Evolutionary conservation across 2,797 vertebrate species (phyloP).

Genomic region (Schizopygopsis malacanthus): DNA sequence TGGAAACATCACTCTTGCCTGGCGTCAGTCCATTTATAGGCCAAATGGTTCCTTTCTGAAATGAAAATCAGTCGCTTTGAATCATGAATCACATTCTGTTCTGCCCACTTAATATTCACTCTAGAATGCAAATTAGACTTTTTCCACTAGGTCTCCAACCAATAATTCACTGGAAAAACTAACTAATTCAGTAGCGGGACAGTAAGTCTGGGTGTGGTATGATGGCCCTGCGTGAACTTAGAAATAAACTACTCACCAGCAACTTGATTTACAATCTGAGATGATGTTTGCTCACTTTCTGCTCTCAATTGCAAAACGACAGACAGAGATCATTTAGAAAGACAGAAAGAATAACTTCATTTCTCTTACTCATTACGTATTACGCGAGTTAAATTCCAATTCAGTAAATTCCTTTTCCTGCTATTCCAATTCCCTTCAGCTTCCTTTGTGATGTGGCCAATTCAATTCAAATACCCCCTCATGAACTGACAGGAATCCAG

Average conservation of each 20-base stretch:
- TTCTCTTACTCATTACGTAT: no score
- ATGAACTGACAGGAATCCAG: background rate
- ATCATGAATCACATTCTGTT: conserved; percentile 36
- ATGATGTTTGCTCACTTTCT: background rate
- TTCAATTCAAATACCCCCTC: background rate
- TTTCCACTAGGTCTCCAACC: conserved; percentile 16
- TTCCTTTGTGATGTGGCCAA: background rate
- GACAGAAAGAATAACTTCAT: background rate
- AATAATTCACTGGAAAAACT: conserved; percentile 25
- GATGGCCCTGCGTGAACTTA: background rate
- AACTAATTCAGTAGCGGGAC: conserved; percentile 20
- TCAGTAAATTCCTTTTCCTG: background rate
- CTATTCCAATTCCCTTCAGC: background rate
- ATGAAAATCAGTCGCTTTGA: conserved; percentile 33
- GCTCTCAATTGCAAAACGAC: background rate
- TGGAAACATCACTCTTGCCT: conserved; percentile 63
- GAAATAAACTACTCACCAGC: conserved; percentile 19
- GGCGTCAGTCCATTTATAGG: conserved; percentile 66
- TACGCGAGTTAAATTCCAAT: background rate
- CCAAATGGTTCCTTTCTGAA: conserved; percentile 34
- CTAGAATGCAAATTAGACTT: conserved; percentile 7
- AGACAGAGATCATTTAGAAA: background rate
- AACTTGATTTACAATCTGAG: background rate
- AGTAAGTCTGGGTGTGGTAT: background rate
- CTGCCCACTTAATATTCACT: conserved; percentile 27